phyloP scores from a whole-genome alignment of 1,140 invertebrate species.

The Bombus turneri region DNA sequence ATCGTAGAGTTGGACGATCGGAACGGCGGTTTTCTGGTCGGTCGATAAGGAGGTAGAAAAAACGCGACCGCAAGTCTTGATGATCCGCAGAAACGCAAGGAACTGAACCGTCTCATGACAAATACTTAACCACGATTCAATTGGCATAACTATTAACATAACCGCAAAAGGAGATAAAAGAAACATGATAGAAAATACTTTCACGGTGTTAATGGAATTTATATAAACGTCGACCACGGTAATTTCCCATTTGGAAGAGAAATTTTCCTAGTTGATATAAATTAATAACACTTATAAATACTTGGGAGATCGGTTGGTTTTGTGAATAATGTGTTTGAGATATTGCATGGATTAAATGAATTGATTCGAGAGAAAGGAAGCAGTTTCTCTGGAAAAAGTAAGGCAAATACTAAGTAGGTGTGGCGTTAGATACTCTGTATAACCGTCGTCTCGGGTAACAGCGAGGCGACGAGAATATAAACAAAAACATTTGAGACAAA shows the following conservation, averaged over 20 bases:
- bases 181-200: not conserved
- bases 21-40: constrained; percentile 20
- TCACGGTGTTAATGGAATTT: not conserved
- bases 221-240: not conserved
- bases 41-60: constrained; percentile 30
- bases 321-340: not conserved
- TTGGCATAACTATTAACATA: constrained; percentile 32
- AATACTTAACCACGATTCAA: constrained; percentile 24
- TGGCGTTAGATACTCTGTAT: no score
- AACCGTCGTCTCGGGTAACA: no score
- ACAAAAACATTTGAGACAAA: no score
- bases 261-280: constrained; percentile 5
- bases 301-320: not conserved
- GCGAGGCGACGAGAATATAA: no score
- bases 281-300: not conserved
- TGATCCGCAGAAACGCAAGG: constrained; percentile 31
- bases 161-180: not conserved
- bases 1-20: not conserved
- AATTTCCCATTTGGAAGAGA: not conserved
- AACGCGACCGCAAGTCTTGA: constrained; percentile 41
- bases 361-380: not conserved
- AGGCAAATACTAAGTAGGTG: not conserved
- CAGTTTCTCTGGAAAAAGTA: not conserved
- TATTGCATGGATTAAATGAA: not conserved
- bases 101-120: constrained; percentile 29